Base-by-base conservation (phyloP, 1,140 invertebrate genomes). In the Camponotus vicinus region DNA sequence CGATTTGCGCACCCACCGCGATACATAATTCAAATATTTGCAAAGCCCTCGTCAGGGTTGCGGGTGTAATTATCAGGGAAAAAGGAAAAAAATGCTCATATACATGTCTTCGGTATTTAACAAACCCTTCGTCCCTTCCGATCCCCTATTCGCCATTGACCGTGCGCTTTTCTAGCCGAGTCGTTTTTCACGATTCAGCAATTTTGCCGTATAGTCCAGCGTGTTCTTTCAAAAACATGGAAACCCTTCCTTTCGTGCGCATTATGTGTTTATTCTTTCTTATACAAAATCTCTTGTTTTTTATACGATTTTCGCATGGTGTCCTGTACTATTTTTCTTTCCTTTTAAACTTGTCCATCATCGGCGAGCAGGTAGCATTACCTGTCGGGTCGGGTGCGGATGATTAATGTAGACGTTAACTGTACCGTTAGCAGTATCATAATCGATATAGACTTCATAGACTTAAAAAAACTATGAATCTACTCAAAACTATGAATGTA, bases 261-360 rank as follows among this genome's bases (percentile, higher is more conserved):
- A 93, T 93, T 94, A 93, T 92, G 90, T 92, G 91, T 92, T 93
- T 92, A 93, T 93, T 90, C 90, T 85, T 83, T 82, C 86, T 82
- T 78, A 83, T 87, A 76, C 80, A 55, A 70, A 34, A 37, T 88
- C 78, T 78, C 21, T 21, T 21, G 21, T 86, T 85, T 82, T 88
- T 79, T 86, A 57, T 66, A 57, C 59, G 55, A 11, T 49, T 49
- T 13, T 49, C 45, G 45, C 8, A 45, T 13, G 45, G 11, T 15
- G 15, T 52, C 5, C 4, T 9, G 15, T 4, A 0, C 7, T 7
- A 15, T 15, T 15, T 11, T 49, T 49, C 15, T 52, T 52, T 52
- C 18, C 13, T 52, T 52, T 52, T 52, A 0, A 6, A 49, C 42
- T 49, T 49, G 45, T 3, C 45, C 45, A 49, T 49, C 15, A 52